A percentile compares a stretch with the other conserved stretches of the same genome.
phyloP scores from a whole-genome alignment of 2,113 vertebrate species.

The Sisor rabdophorus region DNA sequence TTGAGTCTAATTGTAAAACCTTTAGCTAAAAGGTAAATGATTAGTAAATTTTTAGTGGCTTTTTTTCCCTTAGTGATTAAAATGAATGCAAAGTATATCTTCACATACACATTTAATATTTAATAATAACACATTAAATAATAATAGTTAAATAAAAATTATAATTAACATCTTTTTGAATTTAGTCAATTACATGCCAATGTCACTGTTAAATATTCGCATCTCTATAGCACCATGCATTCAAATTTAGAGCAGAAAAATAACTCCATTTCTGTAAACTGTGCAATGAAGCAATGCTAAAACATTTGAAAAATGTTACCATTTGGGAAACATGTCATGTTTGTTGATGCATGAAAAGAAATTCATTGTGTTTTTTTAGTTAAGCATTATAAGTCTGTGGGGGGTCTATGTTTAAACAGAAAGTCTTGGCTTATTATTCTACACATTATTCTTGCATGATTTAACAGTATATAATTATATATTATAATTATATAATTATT shows the following conservation, averaged over 20 bases:
- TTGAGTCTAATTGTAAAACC: not conserved
- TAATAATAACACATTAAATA: constrained; percentile 3
- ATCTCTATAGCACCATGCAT: not conserved
- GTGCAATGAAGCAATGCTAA: constrained; percentile 14
- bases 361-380: constrained; percentile 25
- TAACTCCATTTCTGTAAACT: not conserved
- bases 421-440: not conserved
- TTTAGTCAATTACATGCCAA: not conserved
- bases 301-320: constrained; percentile 12
- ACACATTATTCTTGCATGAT: too few species aligned
- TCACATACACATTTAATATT: not conserved
- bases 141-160: too few species aligned
- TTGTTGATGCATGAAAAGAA: constrained; percentile 26
- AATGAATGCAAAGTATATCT: not conserved
- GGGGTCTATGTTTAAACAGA: constrained; percentile 16
- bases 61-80: not conserved
- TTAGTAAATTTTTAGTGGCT: not conserved
- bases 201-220: not conserved
- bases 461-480: too few species aligned
- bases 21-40: not conserved
- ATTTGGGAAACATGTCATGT: constrained; percentile 18
- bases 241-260: not conserved
- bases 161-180: not conserved
- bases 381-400: constrained; percentile 16
- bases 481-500: too few species aligned